phyloP scores from a whole-genome alignment of 2,888 invertebrate species.

The Conchocele bisecta region DNA sequence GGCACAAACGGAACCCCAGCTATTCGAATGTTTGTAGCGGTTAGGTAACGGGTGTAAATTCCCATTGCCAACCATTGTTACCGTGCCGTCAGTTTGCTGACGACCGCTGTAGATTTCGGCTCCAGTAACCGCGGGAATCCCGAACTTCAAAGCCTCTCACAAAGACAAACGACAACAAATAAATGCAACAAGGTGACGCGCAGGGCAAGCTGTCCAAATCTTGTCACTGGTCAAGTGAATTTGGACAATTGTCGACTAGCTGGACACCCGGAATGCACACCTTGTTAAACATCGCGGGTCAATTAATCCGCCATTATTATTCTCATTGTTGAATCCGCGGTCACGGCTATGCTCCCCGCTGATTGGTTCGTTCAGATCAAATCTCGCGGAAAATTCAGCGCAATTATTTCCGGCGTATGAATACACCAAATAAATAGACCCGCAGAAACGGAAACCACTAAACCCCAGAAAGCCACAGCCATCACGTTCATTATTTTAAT shows the following conservation, averaged over 20 bases:
- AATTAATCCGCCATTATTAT: conserved; percentile 23
- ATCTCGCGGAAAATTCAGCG: conserved; percentile 51
- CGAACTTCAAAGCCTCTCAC: conserved; percentile 8
- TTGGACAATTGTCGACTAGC: conserved; percentile 24
- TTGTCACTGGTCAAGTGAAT: conserved; percentile 9
- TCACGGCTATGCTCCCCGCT: conserved; percentile 20
- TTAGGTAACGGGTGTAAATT: too few relatives aligned
- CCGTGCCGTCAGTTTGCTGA: too few relatives aligned
- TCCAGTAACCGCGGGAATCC: conserved; percentile 20
- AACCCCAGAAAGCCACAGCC: too few relatives aligned
- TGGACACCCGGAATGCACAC: conserved; percentile 1
- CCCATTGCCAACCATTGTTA: too few relatives aligned
- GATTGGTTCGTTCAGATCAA: conserved; percentile 44
- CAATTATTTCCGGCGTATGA: conserved; percentile 55
- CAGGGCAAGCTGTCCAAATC: conserved; percentile 27
- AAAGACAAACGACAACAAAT: too few relatives aligned
- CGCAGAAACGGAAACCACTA: too few relatives aligned
- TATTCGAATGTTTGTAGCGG: too few relatives aligned
- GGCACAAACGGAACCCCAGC: too few relatives aligned
- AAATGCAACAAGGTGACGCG: conserved; percentile 22
- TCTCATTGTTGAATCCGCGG: conserved; percentile 18
- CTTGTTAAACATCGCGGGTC: conserved; percentile 21
- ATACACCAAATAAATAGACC: too few relatives aligned
- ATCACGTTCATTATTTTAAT: too few relatives aligned
- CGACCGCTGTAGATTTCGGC: too few relatives aligned